A percentile compares a stretch with the other conserved stretches of the same genome.
phyloP scores from a whole-genome alignment of 2,113 vertebrate species.

The Andinoacara biseriatus region DNA sequence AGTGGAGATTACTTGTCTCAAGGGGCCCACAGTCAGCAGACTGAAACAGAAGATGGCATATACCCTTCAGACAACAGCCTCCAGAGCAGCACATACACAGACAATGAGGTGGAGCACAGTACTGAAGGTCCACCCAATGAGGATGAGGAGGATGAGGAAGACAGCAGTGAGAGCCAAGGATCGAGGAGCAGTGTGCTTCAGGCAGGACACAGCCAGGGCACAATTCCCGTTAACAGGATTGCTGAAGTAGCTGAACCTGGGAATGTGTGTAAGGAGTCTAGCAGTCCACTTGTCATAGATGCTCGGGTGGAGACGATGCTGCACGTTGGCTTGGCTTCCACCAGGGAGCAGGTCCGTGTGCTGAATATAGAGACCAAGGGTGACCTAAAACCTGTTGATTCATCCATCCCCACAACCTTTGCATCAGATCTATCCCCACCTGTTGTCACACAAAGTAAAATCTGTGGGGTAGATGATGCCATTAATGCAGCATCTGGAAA shows the following conservation, averaged over 20 bases:
- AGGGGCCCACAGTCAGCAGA: conserved; percentile 68
- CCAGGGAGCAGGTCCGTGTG: conserved; percentile 67
- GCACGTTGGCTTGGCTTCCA: conserved; percentile 80
- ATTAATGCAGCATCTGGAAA: conserved; percentile 54
- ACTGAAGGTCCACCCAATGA: conserved; percentile 69
- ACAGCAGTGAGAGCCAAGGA: conserved; percentile 71
- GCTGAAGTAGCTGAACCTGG: conserved; percentile 73
- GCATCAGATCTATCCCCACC: background rate
- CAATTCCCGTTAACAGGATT: conserved; percentile 65
- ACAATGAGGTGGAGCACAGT: conserved; percentile 61
- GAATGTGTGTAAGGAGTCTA: conserved; percentile 75
- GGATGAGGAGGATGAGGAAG: conserved; percentile 63
- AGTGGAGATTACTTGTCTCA: conserved; percentile 85
- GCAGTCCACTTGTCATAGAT: conserved; percentile 72
- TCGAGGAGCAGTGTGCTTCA: conserved; percentile 80
- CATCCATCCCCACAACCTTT: background rate
- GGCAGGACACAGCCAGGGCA: conserved; percentile 51
- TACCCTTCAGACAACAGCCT: conserved; percentile 85
- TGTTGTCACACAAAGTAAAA: conserved; percentile 46
- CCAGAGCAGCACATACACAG: conserved; percentile 83
- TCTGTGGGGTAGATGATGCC: conserved; percentile 56
- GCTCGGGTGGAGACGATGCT: conserved; percentile 83
- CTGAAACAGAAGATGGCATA: conserved; percentile 51
- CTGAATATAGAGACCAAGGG: conserved; percentile 54
- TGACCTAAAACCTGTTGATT: conserved; percentile 18